phyloP scores from a whole-genome alignment of 2,888 invertebrate genomes.

The Lasioglossum lativentre region DNA sequence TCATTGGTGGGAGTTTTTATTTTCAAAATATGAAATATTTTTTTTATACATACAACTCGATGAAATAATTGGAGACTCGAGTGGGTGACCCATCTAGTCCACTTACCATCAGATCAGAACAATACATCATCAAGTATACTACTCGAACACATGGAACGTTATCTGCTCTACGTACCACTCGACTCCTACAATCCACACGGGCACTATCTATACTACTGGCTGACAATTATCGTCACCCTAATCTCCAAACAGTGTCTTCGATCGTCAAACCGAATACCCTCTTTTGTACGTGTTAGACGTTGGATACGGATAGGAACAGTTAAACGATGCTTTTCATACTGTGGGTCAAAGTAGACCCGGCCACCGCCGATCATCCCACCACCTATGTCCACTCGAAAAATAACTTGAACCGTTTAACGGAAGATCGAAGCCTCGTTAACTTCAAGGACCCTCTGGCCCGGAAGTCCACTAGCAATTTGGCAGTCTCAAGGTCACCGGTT shows the following conservation, averaged over 20 bases:
- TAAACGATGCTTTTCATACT: no score
- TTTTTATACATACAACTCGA: background rate
- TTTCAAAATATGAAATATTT: background rate
- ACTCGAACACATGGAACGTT: slow-evolving; percentile 1
- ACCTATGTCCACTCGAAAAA: no score
- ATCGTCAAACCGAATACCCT: background rate
- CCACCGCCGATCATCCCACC: no score
- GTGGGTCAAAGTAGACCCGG: no score
- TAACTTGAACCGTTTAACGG: background rate
- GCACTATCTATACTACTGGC: background rate
- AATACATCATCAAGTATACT: background rate
- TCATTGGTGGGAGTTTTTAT: background rate
- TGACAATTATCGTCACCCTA: background rate
- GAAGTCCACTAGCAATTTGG: background rate
- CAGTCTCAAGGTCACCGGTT: background rate
- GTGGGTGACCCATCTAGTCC: background rate
- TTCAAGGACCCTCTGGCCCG: background rate
- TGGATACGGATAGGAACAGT: no score
- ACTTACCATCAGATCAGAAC: background rate
- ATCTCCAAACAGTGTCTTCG: background rate
- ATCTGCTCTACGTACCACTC: background rate
- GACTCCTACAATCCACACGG: background rate
- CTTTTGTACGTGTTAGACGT: background rate
- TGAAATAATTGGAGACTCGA: background rate
- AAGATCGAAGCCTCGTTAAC: background rate